Evolutionary conservation across 1,140 invertebrate genomes (phyloP), one percentile per base, ranked within the genome.

Genomic region (Drosophila elegans): DNA sequence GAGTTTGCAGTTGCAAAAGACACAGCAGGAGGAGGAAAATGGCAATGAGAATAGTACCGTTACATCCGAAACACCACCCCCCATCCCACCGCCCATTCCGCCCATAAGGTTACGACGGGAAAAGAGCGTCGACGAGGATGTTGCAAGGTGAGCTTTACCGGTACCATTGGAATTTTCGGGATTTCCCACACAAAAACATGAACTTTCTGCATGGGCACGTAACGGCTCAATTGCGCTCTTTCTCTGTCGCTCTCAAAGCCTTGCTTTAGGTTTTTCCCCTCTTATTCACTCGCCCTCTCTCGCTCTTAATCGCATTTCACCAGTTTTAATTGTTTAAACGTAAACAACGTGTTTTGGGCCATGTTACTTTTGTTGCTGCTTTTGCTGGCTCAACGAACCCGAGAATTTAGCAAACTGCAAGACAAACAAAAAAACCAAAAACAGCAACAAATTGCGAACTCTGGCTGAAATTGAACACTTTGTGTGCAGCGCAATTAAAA

Each of bases 281-380:
- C 38, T 39, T 13, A 44, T 13, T 57, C 12, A n/a, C 27, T 59
- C 36, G 7, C 12, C 21, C 32, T 59, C 36, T 21, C 13, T 27
- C 3, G 12, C 38, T 13, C 56, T 46, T 16, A 2, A 12, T 63
- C 29, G 63, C 68, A 79, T 76, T 82, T 88, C 78, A 53, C 57
- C 62, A 78, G 75, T 45, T 84, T 77, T 69, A 66, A 74, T 79
- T 89, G 84, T 63, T 53, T 55, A 86, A 86, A 86, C 71, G 80
- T 86, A 86, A 86, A 86, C 83, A 86, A 89, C 83, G 75, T 89
- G 83, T 88, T 83, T 59, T 56, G 9, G 42, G 49, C 39, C 57
- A 71, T 54, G 38, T 72, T 63, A 42, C 16, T 39, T 27, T 41
- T 74, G 29, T 72, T 60, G 27, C 49, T 45, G 41, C 51, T 44